Conservation (phyloP, 1,140 invertebrate genomes). For the Metaphire vulgaris region DNA sequence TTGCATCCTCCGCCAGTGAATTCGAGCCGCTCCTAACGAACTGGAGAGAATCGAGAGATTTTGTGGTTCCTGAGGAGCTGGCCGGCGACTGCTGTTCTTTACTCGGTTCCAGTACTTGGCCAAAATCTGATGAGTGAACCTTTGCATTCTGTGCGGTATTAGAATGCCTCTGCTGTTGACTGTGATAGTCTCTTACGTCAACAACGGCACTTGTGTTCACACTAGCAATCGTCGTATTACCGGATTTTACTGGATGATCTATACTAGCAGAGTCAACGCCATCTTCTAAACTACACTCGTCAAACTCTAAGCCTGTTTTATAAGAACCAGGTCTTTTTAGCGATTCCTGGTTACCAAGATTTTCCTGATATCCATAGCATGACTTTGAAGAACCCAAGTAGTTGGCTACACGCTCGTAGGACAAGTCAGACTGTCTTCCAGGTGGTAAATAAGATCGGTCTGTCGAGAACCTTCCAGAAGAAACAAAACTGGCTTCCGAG, state of each 20-base stretch:
- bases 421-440: background rate
- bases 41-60: slow-evolving; percentile 22
- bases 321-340: too few relatives aligned
- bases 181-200: too few relatives aligned
- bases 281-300: too few relatives aligned
- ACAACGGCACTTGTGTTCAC: too few relatives aligned
- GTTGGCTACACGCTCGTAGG: background rate
- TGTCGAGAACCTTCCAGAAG: background rate
- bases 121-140: too few relatives aligned
- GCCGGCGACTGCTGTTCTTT: background rate
- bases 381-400: background rate
- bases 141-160: too few relatives aligned
- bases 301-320: too few relatives aligned
- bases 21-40: background rate
- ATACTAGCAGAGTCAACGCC: too few relatives aligned
- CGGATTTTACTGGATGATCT: too few relatives aligned
- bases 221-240: too few relatives aligned
- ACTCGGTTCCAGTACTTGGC: too few relatives aligned
- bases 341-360: background rate
- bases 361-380: background rate
- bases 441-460: background rate
- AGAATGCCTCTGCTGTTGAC: too few relatives aligned
- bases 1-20: background rate
- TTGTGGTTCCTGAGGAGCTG: background rate
- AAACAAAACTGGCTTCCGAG: background rate